Base-by-base conservation (phyloP, 2,113 vertebrate species). In the Anarrhichthys ocellatus region DNA sequence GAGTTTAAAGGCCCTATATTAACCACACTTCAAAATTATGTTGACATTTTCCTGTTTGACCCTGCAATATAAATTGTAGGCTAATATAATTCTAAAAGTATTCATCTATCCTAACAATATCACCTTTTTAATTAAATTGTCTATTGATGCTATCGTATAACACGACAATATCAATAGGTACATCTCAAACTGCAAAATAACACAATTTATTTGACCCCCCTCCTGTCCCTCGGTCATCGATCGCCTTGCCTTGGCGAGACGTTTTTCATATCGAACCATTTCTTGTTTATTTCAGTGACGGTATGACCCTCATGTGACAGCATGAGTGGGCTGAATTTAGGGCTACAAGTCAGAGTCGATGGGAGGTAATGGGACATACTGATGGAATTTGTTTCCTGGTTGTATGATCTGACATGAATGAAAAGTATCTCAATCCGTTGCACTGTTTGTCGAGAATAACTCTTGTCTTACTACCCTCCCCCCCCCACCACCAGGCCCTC, bases 391-490 rank as follows among this genome's bases (percentile, higher is more conserved):
- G 44, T 73, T 81, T 86, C 73, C 80, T 78, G 46, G 44, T 81
- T 17, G 50, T 71, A 63, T 9, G 22, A 82, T 40, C 68, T 46
- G 42, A 67, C 34, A 29, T n/a, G 24, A 32, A 73, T 69, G 42
- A 44, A 76, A 69, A 40, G 64, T 64, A 71, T 58, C 40, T 46
- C 52, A 73, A 79, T 67, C 29, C 50, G 13, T 67, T 78, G 56
- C 4, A n/a, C 32, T 72, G 65, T 77, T 87, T 54, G 80, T 74
- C 71, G 80, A 46, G 65, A 80, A 77, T 83, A 73, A 64, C 46
- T 76, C 0, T 36, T 50, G 64, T 84, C 75, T 75, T 58, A 17
- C 24, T 48, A 27, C 10, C 7, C 50, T 1, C n/a, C 4, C 44
- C 71, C 71, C 61, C 67, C 14, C 10, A 9, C 32, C 8, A 42